These are phyloP conservation scores for Paradoxurus hermaphroditus DNA, from an alignment of 2,113 vertebrate genomes.

Conservation along the genomic window DNA sequence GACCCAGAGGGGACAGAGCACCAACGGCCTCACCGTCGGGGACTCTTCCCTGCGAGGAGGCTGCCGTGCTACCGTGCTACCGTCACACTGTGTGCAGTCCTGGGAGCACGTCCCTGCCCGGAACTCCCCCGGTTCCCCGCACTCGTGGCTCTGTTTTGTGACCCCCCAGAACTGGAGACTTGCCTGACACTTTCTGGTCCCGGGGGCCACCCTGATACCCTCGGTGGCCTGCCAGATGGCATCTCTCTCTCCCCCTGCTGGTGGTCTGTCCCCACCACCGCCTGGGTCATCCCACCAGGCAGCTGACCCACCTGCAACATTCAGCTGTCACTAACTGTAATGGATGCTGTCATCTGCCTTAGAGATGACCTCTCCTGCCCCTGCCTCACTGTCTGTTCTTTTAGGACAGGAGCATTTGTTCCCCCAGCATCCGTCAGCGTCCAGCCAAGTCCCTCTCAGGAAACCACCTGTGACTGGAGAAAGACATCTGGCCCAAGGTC, in stretches of 20 bases:
- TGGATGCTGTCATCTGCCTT: not conserved
- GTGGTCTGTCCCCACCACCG: not conserved
- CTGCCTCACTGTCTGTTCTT: not conserved
- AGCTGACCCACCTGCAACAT: not conserved
- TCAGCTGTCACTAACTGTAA: not conserved
- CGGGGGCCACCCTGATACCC: not conserved
- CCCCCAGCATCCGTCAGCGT: not conserved
- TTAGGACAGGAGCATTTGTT: not conserved
- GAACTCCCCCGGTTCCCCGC: not conserved
- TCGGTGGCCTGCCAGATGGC: not conserved
- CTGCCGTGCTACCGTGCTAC: not conserved
- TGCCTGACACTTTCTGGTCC: not conserved
- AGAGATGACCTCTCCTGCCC: not conserved
- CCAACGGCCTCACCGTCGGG: fast-evolving
- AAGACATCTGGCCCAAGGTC: not conserved
- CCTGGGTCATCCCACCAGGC: not conserved
- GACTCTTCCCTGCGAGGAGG: not conserved
- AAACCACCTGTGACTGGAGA: not conserved
- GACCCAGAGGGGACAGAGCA: not conserved
- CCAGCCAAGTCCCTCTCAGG: not conserved
- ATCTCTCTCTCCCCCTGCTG: not conserved
- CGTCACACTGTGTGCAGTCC: not conserved
- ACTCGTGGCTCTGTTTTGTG: fast-evolving
- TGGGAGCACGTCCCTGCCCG: too few species aligned
- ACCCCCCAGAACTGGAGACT: not conserved